Evolutionary conservation across 2,888 invertebrate genomes (phyloP).

Genomic region (Nomada fabriciana): DNA sequence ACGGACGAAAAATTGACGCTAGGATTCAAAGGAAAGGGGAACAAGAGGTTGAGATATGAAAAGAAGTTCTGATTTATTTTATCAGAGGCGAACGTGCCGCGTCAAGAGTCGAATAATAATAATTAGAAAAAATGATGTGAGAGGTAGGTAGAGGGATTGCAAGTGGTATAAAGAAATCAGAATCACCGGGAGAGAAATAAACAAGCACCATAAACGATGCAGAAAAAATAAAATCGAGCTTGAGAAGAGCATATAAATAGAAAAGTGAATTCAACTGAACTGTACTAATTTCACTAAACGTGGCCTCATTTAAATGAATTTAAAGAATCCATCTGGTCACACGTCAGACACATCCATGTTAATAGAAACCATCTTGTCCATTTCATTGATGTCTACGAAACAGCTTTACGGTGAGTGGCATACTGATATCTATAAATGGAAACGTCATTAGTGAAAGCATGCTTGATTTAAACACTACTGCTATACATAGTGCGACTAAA

Average conservation of each 20-base stretch:
- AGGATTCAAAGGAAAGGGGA: slow-evolving; percentile 13
- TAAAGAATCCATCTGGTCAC: background rate
- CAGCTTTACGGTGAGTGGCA: too few species aligned
- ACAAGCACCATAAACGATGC: background rate
- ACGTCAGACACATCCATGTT: background rate
- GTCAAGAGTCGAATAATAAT: slow-evolving; percentile 47
- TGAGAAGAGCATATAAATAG: slow-evolving; percentile 30
- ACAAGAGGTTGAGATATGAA: slow-evolving; percentile 9
- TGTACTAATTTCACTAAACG: background rate
- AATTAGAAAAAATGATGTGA: slow-evolving; percentile 9
- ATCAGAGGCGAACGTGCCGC: background rate
- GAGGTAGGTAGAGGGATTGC: background rate
- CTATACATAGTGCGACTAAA: too few species aligned
- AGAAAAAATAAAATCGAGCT: slow-evolving; percentile 6
- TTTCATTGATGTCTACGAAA: too few species aligned
- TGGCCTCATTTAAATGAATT: background rate
- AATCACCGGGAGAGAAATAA: slow-evolving; percentile 38
- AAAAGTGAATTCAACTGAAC: background rate
- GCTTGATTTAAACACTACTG: too few species aligned
- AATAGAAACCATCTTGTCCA: too few species aligned
- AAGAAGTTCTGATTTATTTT: slow-evolving; percentile 44
- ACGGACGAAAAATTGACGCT: slow-evolving; percentile 3
- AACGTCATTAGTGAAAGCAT: too few species aligned
- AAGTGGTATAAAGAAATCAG: slow-evolving; percentile 23
- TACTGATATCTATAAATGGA: too few species aligned